A percentile compares a stretch with the other conserved stretches of the same genome.
phyloP scores from a whole-genome alignment of 2,797 vertebrate genomes.

The Rhabdomys pumilio region DNA sequence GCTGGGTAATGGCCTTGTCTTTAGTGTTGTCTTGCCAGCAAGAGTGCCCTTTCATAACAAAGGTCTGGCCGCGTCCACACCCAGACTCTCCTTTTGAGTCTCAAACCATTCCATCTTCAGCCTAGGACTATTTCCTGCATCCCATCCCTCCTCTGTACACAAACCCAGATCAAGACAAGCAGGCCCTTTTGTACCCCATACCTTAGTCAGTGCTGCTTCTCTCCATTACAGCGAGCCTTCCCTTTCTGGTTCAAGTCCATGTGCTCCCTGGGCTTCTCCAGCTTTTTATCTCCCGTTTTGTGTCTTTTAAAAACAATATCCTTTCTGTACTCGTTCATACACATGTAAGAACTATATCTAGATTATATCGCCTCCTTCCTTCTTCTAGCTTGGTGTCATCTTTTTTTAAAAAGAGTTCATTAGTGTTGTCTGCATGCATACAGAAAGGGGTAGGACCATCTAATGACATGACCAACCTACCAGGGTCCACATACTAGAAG shows the following conservation, averaged over 20 bases:
- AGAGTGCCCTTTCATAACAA: not conserved
- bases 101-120: not conserved
- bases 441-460: not conserved
- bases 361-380: not conserved
- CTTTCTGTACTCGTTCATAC: not conserved
- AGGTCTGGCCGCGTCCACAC: too few relatives aligned
- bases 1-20: not conserved
- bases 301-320: not conserved
- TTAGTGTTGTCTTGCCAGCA: not conserved
- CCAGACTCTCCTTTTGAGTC: not conserved
- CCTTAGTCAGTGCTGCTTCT: not conserved
- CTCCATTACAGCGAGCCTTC: rapidly evolving
- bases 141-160: rapidly evolving
- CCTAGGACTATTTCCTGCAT: not conserved
- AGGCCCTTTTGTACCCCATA: rapidly evolving
- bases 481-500: not conserved
- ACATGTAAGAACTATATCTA: not conserved
- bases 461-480: not conserved
- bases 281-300: not conserved
- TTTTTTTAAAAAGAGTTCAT: not conserved
- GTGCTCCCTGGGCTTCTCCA: rapidly evolving
- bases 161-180: too few relatives aligned
- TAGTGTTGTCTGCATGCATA: not conserved
- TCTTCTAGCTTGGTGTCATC: not conserved
- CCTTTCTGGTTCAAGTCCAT: not conserved